Base-by-base conservation (phyloP, 92 coral and sea anemone genomes). In the Epizoanthus rinbou region DNA sequence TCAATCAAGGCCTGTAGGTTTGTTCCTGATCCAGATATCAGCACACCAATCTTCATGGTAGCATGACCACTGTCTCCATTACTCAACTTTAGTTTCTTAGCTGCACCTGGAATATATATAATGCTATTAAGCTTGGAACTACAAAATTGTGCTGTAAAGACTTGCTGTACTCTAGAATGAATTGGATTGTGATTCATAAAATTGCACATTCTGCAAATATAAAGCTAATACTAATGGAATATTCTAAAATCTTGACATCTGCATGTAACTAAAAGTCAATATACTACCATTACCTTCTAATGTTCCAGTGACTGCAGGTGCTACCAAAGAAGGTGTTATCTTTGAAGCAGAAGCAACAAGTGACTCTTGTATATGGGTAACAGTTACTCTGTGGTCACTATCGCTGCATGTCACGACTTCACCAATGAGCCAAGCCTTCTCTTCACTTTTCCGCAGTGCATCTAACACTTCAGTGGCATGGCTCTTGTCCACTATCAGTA, bases 21-120 rank as follows among this genome's bases (percentile, higher is more conserved):
- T 64, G 98, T 95, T 13, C 98, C 98, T 8, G 98, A 93, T 0
- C 98, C 98, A 6, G 98, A 95, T 35, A 95, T 95, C 64, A 95
- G 78, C 33, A 95, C 98, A 10, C 98, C 98, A 52, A 95, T 91
- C 69, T 88, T 85, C 94, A 86, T 91, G 65, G 70, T 67, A 4
- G 19, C 22, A 35, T 6, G 8, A 9, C 71, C 54, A 0, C 33
- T 80, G 14, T 58, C 88, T 28, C 92, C 97, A 62, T 82, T 91
- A 68, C 98, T 91, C 25, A 93, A 80, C 69, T 91, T 93, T 5
- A 92, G 86, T 74, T 86, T 87, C 85, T 93, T 93, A 10, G 76
- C 87, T 2, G 87, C 86, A 21, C 86, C 88, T 78, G 58, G 8
- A 62, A 60, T 13, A 33, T 15, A 41, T 39, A 10, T n/a, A n/a